phyloP scores from a whole-genome alignment of 2,888 invertebrate genomes.

The Spisula solida region DNA sequence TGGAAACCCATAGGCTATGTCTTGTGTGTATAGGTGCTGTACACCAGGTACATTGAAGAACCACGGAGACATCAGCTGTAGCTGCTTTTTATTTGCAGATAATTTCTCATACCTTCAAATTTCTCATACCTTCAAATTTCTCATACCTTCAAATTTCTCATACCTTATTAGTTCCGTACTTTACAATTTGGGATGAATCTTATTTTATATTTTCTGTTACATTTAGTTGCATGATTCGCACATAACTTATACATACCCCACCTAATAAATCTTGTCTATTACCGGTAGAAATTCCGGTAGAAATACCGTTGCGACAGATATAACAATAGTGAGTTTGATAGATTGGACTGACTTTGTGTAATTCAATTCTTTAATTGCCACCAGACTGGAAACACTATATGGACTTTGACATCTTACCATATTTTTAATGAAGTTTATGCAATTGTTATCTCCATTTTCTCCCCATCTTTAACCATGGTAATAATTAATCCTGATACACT shows the following conservation, averaged over 20 bases:
- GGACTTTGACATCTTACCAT: not conserved
- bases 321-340: not conserved
- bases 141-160: too few species aligned
- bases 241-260: not conserved
- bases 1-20: too few species aligned
- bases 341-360: not conserved
- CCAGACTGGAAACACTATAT: not conserved
- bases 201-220: not conserved
- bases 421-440: constrained; percentile 18
- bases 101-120: too few species aligned
- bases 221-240: not conserved
- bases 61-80: too few species aligned
- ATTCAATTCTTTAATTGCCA: constrained; percentile 2
- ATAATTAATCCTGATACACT: too few species aligned
- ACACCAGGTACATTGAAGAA: too few species aligned
- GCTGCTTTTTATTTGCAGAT: too few species aligned
- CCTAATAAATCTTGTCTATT: constrained; percentile 2
- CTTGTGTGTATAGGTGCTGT: too few species aligned
- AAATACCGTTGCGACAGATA: not conserved
- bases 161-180: too few species aligned
- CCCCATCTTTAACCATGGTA: not conserved
- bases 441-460: not conserved
- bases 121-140: too few species aligned
- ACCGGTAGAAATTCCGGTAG: not conserved
- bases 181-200: too few species aligned